A percentile compares a stretch with the other conserved stretches of the same genome.
Evolutionary conservation across 2,797 vertebrate species (phyloP).

Genomic region (Calcarius lapponicus): DNA sequence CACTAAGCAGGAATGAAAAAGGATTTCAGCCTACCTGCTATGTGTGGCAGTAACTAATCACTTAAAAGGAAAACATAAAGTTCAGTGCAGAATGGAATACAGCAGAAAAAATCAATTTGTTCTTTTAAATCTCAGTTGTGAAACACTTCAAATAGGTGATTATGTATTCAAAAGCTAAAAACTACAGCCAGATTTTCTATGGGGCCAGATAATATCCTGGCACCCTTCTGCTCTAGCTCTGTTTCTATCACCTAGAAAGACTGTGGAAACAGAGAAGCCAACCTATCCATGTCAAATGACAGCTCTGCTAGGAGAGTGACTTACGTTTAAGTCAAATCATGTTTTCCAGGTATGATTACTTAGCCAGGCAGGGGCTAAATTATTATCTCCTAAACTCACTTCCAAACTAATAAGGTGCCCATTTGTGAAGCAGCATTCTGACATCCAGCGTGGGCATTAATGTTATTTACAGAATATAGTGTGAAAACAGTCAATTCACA

Average conservation of each 20-base stretch:
- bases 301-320: not conserved
- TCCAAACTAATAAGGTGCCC: not conserved
- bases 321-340: not conserved
- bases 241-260: not conserved
- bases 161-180: not conserved
- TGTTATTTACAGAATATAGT: not conserved
- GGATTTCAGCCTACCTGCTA: constrained; percentile 60
- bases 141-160: not conserved
- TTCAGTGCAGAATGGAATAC: not conserved
- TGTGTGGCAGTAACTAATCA: constrained; percentile 49
- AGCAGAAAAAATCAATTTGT: constrained; percentile 23
- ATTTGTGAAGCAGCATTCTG: not conserved
- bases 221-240: not conserved
- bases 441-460: not conserved
- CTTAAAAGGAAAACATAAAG: constrained; percentile 23
- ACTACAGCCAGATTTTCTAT: not conserved
- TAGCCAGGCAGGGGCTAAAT: not conserved
- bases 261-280: not conserved
- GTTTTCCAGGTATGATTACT: not conserved
- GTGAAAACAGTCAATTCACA: constrained; percentile 4
- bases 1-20: constrained; percentile 48
- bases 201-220: not conserved
- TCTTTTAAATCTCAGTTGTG: constrained; percentile 22
- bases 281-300: not conserved
- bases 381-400: not conserved